A percentile compares a stretch with the other conserved stretches of the same genome.
Conservation (phyloP, 2,888 invertebrate species). For the Phytoseiulus persimilis region DNA sequence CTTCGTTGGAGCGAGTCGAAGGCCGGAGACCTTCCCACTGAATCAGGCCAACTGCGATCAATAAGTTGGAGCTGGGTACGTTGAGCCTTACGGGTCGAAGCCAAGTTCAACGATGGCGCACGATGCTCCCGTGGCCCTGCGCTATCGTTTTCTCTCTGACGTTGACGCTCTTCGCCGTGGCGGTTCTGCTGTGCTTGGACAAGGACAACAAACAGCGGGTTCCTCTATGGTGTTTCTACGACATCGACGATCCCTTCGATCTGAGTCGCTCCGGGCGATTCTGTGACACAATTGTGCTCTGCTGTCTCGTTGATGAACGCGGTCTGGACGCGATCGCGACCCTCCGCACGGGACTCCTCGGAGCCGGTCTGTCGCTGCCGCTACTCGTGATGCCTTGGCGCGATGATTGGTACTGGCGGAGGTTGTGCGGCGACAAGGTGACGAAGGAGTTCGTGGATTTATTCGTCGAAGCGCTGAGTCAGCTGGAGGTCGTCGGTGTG, state of each 20-base stretch:
- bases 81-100: too few species aligned
- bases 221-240: conserved; percentile 9
- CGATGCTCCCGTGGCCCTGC: neutral
- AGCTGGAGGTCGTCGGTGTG: neutral
- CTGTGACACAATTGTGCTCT: neutral
- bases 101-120: too few species aligned
- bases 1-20: too few species aligned
- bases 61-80: too few species aligned
- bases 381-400: conserved; percentile 21
- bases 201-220: neutral
- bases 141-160: neutral
- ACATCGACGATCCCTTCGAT: conserved; percentile 21
- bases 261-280: neutral
- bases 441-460: neutral
- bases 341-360: neutral
- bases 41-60: too few species aligned
- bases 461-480: neutral
- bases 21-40: too few species aligned
- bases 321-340: neutral
- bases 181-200: neutral
- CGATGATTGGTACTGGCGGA: neutral
- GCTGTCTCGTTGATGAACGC: neutral
- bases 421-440: neutral
- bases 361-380: neutral
- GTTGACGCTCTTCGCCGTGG: neutral